phyloP scores from a whole-genome alignment of 2,888 invertebrate species.

The Euzetes globulus region DNA sequence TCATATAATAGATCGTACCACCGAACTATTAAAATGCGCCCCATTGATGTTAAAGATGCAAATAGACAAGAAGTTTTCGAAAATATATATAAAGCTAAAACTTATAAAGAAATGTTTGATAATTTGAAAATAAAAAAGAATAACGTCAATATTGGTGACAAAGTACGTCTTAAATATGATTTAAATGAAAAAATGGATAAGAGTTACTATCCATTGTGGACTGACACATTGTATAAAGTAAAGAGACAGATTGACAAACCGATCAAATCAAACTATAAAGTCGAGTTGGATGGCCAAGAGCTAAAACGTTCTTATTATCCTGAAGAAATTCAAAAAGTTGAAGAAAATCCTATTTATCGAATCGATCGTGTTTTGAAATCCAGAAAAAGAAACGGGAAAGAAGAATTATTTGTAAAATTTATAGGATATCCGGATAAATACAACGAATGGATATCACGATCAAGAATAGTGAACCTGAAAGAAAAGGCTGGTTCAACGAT shows the following conservation, averaged over 20 bases:
- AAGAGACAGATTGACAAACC: neutral
- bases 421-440: neutral
- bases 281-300: no score
- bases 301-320: neutral
- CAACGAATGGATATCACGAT: conserved; percentile 9
- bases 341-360: neutral
- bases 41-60: neutral
- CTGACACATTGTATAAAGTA: neutral
- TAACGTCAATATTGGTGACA: neutral
- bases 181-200: conserved; percentile 1
- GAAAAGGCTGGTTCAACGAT: neutral
- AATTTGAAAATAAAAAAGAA: neutral
- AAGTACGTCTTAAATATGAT: no score
- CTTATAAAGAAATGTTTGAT: neutral
- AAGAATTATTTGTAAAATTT: conserved; percentile 18
- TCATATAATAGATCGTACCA: neutral
- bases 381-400: neutral
- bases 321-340: conserved; percentile 22
- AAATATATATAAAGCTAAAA: neutral
- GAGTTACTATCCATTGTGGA: neutral
- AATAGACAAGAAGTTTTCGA: neutral
- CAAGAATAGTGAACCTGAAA: neutral
- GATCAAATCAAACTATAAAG: no score
- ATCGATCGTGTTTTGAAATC: conserved; percentile 25
- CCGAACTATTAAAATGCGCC: neutral